Evolutionary conservation across 2,113 vertebrate species (phyloP).

Genomic region (Climacteris rufus): DNA sequence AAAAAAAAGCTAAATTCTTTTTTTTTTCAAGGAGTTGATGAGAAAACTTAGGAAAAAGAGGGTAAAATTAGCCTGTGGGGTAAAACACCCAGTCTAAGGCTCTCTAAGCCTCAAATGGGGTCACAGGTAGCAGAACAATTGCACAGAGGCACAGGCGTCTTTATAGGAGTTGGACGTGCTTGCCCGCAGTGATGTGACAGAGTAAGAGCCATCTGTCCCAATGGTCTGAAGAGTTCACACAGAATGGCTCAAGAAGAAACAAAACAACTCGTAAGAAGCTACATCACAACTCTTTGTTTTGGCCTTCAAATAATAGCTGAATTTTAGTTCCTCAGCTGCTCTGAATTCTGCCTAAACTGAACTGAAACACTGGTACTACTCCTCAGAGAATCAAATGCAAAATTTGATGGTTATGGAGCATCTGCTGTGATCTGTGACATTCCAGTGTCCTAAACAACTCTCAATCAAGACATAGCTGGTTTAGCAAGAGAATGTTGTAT

Average conservation of each 20-base stretch:
- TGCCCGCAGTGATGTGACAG: not conserved
- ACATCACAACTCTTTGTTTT: not conserved
- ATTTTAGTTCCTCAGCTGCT: not conserved
- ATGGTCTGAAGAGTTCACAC: not conserved
- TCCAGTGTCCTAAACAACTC: not conserved
- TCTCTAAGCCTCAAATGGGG: not conserved
- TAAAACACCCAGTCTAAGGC: not conserved
- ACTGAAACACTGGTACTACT: not conserved
- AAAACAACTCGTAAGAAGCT: not conserved
- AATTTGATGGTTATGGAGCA: not conserved
- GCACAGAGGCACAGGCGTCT: not conserved
- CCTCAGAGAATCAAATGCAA: not conserved
- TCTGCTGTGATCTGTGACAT: not conserved
- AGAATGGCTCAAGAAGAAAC: not conserved
- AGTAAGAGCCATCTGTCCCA: not conserved
- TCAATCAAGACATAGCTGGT: not conserved
- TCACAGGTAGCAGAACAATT: not conserved
- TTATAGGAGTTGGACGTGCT: accelerated
- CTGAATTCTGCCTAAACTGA: not conserved
- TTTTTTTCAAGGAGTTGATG: not conserved
- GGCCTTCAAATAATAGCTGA: not conserved
- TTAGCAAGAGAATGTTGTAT: constrained; percentile 27
- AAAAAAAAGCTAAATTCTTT: not conserved
- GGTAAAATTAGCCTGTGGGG: not conserved
- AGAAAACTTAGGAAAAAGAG: not conserved